Conservation (phyloP, 2,888 invertebrate species). For the Dione vanillae region DNA sequence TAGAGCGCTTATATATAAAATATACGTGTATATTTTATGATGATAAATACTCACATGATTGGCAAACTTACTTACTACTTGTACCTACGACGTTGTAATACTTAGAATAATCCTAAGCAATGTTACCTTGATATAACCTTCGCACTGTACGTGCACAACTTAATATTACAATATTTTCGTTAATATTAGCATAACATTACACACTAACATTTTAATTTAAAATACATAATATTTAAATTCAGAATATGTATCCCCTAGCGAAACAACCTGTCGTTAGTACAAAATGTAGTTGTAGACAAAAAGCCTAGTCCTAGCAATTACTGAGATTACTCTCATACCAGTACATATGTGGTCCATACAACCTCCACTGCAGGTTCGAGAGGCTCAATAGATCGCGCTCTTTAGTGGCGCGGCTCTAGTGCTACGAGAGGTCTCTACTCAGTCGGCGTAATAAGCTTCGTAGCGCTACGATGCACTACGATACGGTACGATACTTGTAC, state of each 20-base stretch:
- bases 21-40: neutral
- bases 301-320: conserved; percentile 18
- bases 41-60: neutral
- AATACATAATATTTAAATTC: neutral
- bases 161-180: too few relatives aligned
- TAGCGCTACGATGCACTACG: conserved; percentile 5
- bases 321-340: neutral
- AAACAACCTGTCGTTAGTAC: neutral
- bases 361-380: conserved; percentile 11
- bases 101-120: too few relatives aligned
- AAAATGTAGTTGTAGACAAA: neutral
- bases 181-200: too few relatives aligned
- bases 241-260: neutral
- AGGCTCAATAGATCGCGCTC: conserved; percentile 16
- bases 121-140: too few relatives aligned
- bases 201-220: too few relatives aligned
- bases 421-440: conserved; percentile 12
- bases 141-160: too few relatives aligned
- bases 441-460: conserved; percentile 18
- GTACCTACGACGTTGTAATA: neutral
- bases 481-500: neutral
- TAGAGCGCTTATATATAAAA: neutral
- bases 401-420: conserved; percentile 21
- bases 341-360: neutral
- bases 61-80: neutral